Conservation (phyloP, 2,113 vertebrate species). For the Charadrius vociferus region DNA sequence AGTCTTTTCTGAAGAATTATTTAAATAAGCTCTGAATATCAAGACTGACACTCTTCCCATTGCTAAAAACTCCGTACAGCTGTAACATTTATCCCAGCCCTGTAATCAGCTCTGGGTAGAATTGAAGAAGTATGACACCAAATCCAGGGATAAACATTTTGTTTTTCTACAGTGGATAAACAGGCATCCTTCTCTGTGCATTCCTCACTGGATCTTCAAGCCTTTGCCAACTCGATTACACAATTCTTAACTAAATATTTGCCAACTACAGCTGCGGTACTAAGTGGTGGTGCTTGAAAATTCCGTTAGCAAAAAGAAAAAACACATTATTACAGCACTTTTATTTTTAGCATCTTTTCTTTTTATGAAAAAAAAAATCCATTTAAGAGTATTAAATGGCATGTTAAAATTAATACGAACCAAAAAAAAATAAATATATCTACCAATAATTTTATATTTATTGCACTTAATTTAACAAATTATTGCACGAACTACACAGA, state of each 20-base stretch:
- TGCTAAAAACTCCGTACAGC: background rate
- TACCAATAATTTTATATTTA: constrained; percentile 77
- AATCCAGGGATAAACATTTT: constrained; percentile 36
- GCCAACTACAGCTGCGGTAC: background rate
- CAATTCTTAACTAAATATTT: constrained; percentile 71
- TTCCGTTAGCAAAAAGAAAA: constrained; percentile 12
- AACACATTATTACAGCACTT: background rate
- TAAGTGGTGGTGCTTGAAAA: constrained; percentile 43
- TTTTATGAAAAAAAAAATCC: background rate
- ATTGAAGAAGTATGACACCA: background rate
- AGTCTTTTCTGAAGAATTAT: background rate
- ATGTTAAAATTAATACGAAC: constrained; percentile 21
- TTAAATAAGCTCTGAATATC: background rate
- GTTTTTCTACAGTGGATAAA: constrained; percentile 20
- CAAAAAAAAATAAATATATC: constrained; percentile 58
- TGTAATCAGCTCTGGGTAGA: background rate
- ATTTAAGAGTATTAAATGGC: constrained; percentile 55
- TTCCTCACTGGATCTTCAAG: background rate
- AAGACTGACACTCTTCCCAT: background rate
- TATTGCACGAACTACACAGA: constrained; percentile 74
- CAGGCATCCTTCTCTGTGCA: constrained; percentile 4
- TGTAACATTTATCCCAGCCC: constrained; percentile 5
- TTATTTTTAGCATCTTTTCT: constrained; percentile 29
- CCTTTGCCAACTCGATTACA: constrained; percentile 23
- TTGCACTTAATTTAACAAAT: constrained; percentile 82